phyloP scores from a whole-genome alignment of 1,140 invertebrate species.

The Dendroctonus ponderosae region DNA sequence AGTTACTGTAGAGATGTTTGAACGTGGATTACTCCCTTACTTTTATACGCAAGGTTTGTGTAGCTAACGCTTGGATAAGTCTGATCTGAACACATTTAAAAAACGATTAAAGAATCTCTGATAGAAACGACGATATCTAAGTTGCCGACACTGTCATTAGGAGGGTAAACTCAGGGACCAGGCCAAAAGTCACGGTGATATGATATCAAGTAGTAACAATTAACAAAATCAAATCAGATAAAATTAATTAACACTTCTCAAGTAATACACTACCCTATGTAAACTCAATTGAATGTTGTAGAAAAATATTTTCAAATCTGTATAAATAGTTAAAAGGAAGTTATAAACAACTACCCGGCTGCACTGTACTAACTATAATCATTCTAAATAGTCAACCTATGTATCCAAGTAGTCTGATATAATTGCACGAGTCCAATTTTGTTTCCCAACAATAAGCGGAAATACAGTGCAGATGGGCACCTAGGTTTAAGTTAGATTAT shows the following conservation, averaged over 20 bases:
- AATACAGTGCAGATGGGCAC: slow-evolving; percentile 44
- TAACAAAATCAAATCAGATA: slow-evolving; percentile 47
- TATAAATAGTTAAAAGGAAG: slow-evolving; percentile 39
- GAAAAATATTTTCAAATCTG: slow-evolving; percentile 43
- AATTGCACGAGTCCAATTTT: slow-evolving; percentile 43
- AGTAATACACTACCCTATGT: slow-evolving; percentile 34
- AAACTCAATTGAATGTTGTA: slow-evolving; percentile 49
- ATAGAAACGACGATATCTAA: slow-evolving; percentile 1
- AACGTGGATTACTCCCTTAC: slow-evolving; percentile 7
- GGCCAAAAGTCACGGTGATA: slow-evolving; percentile 52
- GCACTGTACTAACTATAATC: slow-evolving; percentile 36
- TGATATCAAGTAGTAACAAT: slow-evolving; percentile 51
- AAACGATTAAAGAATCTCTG: slow-evolving; percentile 37
- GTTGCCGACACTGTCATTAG: slow-evolving; percentile 37
- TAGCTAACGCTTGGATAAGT: slow-evolving; percentile 15
- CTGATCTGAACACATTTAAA: slow-evolving; percentile 34
- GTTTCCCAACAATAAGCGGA: slow-evolving; percentile 39
- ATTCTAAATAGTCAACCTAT: slow-evolving; percentile 42
- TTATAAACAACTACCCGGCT: slow-evolving; percentile 38
- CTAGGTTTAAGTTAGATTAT: slow-evolving; percentile 48
- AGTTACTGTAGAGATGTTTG: slow-evolving; percentile 6
- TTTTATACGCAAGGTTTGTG: no score
- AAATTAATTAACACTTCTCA: slow-evolving; percentile 33
- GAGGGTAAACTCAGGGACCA: slow-evolving; percentile 52
- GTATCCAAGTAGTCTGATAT: slow-evolving; percentile 26